Evolutionary conservation across 2,888 invertebrate species (phyloP).

Genomic region (Xiphydria camelus): DNA sequence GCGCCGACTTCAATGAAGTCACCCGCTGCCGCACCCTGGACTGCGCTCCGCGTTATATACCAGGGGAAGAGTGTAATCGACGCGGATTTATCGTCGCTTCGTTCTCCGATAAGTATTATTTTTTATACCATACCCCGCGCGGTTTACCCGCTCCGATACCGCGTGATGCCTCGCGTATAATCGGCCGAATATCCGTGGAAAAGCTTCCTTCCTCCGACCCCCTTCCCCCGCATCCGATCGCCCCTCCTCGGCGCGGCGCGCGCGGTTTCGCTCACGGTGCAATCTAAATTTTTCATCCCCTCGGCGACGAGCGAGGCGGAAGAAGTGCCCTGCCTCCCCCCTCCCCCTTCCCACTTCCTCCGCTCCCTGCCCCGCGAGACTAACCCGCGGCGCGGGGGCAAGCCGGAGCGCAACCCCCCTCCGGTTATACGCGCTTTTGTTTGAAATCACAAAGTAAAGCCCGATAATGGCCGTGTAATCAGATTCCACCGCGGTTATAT

Average conservation of each 20-base stretch:
- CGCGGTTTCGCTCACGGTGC: too few species aligned
- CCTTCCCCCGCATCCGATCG: too few species aligned
- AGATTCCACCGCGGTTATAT: conserved; percentile 31
- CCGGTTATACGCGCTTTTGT: conserved; percentile 31
- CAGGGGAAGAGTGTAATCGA: conserved; percentile 40
- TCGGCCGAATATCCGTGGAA: too few species aligned
- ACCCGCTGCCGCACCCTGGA: too few species aligned
- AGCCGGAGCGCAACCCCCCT: conserved; percentile 15
- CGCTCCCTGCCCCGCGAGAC: conserved; percentile 8
- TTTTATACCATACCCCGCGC: too few species aligned
- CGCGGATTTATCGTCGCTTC: conserved; percentile 37
- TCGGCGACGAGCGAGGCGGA: conserved; percentile 45
- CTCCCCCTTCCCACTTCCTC: conserved; percentile 16
- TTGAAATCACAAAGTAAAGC: conserved; percentile 40
- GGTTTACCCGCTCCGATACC: too few species aligned
- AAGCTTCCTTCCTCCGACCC: too few species aligned
- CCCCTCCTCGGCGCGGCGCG: too few species aligned
- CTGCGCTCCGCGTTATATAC: too few species aligned
- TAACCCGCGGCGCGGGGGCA: conserved; percentile 16
- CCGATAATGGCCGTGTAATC: conserved; percentile 37
- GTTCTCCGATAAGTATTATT: too few species aligned
- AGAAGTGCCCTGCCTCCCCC: conserved; percentile 43
- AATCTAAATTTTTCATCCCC: conserved; percentile 61
- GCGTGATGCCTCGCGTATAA: too few species aligned
- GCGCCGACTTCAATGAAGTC: conserved; percentile 39